Base-by-base conservation (phyloP, 2,797 vertebrate species). In the Enteromius fasciolatus region DNA sequence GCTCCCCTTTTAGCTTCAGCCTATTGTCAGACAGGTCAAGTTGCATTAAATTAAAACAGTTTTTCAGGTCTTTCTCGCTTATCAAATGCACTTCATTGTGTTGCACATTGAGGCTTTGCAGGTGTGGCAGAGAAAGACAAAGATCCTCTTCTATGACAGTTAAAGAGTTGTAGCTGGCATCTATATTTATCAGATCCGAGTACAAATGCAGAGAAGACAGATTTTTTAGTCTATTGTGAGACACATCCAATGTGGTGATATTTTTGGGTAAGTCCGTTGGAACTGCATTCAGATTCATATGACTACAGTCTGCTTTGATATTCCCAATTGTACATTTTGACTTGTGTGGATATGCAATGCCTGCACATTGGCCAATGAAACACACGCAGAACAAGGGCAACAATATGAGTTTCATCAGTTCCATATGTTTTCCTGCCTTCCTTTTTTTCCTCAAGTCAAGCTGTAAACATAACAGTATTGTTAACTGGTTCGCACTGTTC, bases 271-370 rank as follows among this genome's bases (percentile, higher is more conserved):
- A 95, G 90, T 98, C 84, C 3, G 89, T 76, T 0, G 98, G 98
- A 70, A 98, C 88, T 0, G 86, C 87, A 0, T 61, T 91, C 80
- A 99, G 92, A 54, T 93, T 95, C 84, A 96, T 92, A 84, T 97
- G 98, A 86, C 96, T 97, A 88, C 98, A 99, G 91, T 99, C 96
- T 0, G 97, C 98, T 70, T 68, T 88, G 84, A 86, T 88, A 2
- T 88, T 70, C 36, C 25, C 79, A 69, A 97, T 90, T 0, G 0
- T 52, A 87, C 97, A 98, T 11, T 82, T 78, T 5, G 86, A 87
- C 84, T 88, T 92, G 87, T 86, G 92, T 7, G 54, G 83, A 73
- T 0, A 79, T 28, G 18, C 72, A 57, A 18, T 46, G 61, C 15
- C 74, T 82, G 72, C 48, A 46, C 5, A 36, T 14, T 54, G 12